Evolutionary conservation across 1,140 invertebrate genomes (phyloP).

Genomic region (Ceratoteleas bidentatus): DNA sequence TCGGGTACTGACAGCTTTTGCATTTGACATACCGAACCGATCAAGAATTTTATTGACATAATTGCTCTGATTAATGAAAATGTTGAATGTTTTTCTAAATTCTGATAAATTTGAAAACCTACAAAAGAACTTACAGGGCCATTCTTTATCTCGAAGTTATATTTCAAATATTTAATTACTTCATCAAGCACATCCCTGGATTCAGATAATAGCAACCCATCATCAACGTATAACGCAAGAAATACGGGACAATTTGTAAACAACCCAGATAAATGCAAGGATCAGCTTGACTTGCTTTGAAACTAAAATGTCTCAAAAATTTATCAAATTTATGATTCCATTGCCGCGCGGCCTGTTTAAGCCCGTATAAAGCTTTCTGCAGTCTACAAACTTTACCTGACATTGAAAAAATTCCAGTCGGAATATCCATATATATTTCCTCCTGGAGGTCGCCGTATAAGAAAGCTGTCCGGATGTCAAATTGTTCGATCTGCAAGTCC

Average conservation of each 20-base stretch:
- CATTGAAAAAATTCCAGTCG: too few species aligned
- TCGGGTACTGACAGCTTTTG: slow-evolving; percentile 1
- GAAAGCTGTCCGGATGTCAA: slow-evolving; percentile 36
- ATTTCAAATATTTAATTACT: neutral
- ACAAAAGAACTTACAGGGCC: slow-evolving; percentile 54
- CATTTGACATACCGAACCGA: too few species aligned
- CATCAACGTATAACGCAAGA: slow-evolving; percentile 62
- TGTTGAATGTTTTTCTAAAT: slow-evolving; percentile 33
- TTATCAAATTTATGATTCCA: slow-evolving; percentile 68
- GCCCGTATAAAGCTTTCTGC: slow-evolving; percentile 38
- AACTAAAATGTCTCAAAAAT: slow-evolving; percentile 62
- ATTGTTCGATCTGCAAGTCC: slow-evolving; percentile 12
- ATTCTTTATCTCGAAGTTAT: neutral
- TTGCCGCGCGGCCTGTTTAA: slow-evolving; percentile 51
- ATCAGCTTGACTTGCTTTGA: slow-evolving; percentile 58
- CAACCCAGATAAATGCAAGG: slow-evolving; percentile 64
- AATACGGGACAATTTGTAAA: slow-evolving; percentile 54
- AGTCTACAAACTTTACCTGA: slow-evolving; percentile 8
- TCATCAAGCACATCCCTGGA: neutral
- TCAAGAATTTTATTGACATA: too few species aligned
- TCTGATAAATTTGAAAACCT: slow-evolving; percentile 65
- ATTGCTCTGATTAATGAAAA: too few species aligned
- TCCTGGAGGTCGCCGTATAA: slow-evolving; percentile 26
- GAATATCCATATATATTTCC: slow-evolving; percentile 28
- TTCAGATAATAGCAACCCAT: slow-evolving; percentile 68